Conservation (phyloP, 2,888 invertebrate species). For the Latrodectus elegans region DNA sequence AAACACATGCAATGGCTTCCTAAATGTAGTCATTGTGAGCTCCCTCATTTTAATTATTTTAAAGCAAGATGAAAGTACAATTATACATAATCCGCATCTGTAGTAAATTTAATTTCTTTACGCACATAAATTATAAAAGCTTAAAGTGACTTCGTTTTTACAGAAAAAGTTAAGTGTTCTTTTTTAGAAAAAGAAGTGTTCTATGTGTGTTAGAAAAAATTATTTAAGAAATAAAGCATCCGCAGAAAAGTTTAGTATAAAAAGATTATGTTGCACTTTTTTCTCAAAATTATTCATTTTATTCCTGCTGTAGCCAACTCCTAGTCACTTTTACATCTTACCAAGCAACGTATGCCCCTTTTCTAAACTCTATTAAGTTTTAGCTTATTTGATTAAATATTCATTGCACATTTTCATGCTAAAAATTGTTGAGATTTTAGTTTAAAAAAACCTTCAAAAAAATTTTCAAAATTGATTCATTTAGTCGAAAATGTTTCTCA, state of each 20-base stretch:
- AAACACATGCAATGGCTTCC: neutral
- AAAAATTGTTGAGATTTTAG: no score
- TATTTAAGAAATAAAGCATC: neutral
- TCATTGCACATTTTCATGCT: no score
- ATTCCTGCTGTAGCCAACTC: no score
- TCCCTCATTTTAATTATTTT: neutral
- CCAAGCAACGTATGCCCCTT: no score
- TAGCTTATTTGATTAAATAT: no score
- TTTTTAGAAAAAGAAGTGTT: neutral
- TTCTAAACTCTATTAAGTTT: no score
- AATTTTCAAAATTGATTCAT: no score
- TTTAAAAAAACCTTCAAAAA: no score
- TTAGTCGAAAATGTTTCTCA: no score
- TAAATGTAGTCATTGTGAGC: neutral
- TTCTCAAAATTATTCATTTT: neutral
- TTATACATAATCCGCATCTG: neutral
- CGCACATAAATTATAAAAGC: neutral
- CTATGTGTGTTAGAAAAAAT: neutral
- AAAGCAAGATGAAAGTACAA: neutral
- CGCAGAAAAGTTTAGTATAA: neutral
- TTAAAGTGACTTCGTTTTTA: neutral
- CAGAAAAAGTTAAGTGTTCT: neutral
- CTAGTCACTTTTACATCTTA: no score
- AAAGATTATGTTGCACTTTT: neutral
- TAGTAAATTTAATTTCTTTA: neutral